Percentiles rank a stretch among this genome's conserved stretches.
Evolutionary conservation across 2,113 vertebrate species (phyloP).

Genomic region (Solenodon paradoxus): DNA sequence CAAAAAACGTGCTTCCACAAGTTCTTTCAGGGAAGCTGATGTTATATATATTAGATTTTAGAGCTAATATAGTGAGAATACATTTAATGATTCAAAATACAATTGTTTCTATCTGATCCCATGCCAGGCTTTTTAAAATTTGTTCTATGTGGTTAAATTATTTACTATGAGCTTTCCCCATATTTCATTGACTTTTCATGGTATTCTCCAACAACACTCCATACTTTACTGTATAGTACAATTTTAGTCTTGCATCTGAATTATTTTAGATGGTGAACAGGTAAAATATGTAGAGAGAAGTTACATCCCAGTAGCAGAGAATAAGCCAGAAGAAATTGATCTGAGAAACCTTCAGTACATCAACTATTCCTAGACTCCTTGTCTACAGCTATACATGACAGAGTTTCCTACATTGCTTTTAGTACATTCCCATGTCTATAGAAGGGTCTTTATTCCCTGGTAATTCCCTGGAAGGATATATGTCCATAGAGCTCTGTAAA

Average conservation of each 20-base stretch:
- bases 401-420: background rate
- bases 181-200: background rate
- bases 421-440: background rate
- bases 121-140: background rate
- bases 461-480: background rate
- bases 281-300: background rate
- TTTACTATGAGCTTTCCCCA: no score
- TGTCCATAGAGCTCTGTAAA: background rate
- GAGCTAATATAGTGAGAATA: background rate
- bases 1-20: background rate
- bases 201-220: background rate
- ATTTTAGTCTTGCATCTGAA: background rate
- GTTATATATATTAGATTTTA: background rate
- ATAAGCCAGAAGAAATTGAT: background rate
- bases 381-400: background rate
- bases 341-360: background rate
- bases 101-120: background rate
- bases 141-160: no score
- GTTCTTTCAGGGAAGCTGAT: background rate
- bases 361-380: background rate
- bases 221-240: no score
- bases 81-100: background rate
- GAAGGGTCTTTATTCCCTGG: background rate
- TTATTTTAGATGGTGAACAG: background rate
- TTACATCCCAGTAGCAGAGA: background rate